Evolutionary conservation across 2,888 invertebrate species (phyloP), one percentile per base, ranked within the genome.

Genomic region (Lydus trimaculatus): DNA sequence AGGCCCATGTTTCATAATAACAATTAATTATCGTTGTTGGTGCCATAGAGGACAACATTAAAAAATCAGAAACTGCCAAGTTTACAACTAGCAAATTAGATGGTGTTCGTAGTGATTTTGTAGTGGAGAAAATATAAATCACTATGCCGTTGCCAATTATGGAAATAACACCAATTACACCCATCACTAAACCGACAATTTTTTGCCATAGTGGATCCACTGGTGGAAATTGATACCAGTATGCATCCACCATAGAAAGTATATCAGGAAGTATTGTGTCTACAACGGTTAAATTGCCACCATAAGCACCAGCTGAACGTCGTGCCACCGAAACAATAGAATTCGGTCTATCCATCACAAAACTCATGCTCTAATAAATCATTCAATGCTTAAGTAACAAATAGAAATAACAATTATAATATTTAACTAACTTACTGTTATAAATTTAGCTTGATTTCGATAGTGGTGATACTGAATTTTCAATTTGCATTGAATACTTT

Each of bases 61-160:
- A 88, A 82, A 96, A 94, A 83, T 96, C 96, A 66, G 95, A 95
- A 84, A 97, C 91, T 43, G 97, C 97, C 81, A 97, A 88, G 86
- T 97, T 97, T 71, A 97, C 92, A 69, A 97, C 93, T 76, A 97
- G 88, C 78, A 97, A 88, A 85, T 97, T 97, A 73, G 97, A 95
- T 60, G 97, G 96, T 43, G 96, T 96, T 78, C 95, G 91, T 67
- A 97, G 88, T 62, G 86, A 84, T 87, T 92, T 93, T 66, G 93
- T 93, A 62, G 90, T 86, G 73, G 89, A 86, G 85, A 94, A 94
- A 79, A 94, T 92, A 85, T 91, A 93, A 75, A 93, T 87, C 69
- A 93, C 91, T 88, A 89, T 80, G 39, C 75, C 74, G 61, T 75
- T 77, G 31, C 75, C 77, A 2, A 65, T 28, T 52, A 86, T 80